phyloP scores from a whole-genome alignment of 2,797 vertebrate species.

The Pseudochaenichthys georgianus region DNA sequence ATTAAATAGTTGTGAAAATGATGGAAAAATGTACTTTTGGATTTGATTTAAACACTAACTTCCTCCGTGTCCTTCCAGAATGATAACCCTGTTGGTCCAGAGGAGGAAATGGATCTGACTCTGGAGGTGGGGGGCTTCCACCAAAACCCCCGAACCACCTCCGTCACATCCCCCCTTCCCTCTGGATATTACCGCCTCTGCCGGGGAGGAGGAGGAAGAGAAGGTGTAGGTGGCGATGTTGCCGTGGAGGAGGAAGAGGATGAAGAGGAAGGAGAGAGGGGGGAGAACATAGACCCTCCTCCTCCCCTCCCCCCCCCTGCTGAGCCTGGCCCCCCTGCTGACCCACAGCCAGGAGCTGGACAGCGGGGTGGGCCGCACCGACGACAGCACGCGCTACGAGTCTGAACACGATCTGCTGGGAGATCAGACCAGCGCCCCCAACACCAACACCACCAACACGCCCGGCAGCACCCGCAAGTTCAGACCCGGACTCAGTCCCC shows the following conservation, averaged over 20 bases:
- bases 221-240: neutral
- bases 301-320: constrained; percentile 52
- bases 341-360: constrained; percentile 88
- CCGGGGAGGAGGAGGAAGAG: constrained; percentile 13
- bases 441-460: constrained; percentile 83
- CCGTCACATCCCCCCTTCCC: constrained; percentile 42
- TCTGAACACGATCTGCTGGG: constrained; percentile 88
- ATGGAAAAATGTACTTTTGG: neutral
- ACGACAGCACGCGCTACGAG: constrained; percentile 89
- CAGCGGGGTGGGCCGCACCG: constrained; percentile 89
- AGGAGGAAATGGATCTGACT: constrained; percentile 60
- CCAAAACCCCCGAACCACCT: constrained; percentile 40
- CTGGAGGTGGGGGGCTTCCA: constrained; percentile 46
- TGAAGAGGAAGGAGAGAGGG: constrained; percentile 40
- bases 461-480: constrained; percentile 85
- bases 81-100: constrained; percentile 49
- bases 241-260: constrained; percentile 36
- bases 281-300: constrained; percentile 38
- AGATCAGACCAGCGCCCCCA: constrained; percentile 84
- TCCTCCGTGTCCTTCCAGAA: constrained; percentile 47
- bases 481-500: constrained; percentile 73
- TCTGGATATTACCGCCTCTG: constrained; percentile 47
- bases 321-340: constrained; percentile 69
- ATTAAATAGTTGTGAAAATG: neutral
- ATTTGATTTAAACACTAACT: neutral